phyloP scores from a whole-genome alignment of 2,797 vertebrate species.

The Eidolon dupreanum region DNA sequence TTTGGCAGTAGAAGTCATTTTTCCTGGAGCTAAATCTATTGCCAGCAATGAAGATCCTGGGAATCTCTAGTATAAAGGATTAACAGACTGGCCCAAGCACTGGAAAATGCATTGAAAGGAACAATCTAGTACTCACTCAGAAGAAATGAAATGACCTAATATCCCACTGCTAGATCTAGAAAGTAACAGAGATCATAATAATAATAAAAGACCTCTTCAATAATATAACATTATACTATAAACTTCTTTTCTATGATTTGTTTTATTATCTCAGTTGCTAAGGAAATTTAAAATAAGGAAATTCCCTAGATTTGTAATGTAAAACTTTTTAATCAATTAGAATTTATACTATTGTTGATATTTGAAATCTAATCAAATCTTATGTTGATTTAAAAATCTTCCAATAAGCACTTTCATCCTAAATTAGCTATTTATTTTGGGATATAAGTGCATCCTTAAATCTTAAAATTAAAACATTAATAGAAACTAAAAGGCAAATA shows the following conservation, averaged over 20 bases:
- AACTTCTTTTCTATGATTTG: conserved; percentile 2
- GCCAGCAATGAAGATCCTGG: conserved; percentile 54
- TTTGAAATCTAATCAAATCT: conserved; percentile 44
- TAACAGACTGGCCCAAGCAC: conserved; percentile 41
- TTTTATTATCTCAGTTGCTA: not conserved
- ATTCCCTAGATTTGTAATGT: not conserved
- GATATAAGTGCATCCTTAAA: not conserved
- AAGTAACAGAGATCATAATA: not conserved
- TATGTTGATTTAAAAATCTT: conserved; percentile 24
- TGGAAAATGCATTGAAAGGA: conserved; percentile 61
- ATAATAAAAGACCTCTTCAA: not conserved
- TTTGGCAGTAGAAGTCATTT: conserved; percentile 61
- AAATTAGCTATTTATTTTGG: conserved; percentile 14
- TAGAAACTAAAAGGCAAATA: conserved; percentile 26
- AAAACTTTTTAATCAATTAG: conserved; percentile 3
- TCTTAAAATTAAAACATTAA: not conserved
- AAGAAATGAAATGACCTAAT: conserved; percentile 52
- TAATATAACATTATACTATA: not conserved
- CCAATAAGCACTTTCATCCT: not conserved
- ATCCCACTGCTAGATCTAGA: conserved; percentile 10
- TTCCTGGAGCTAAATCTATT: conserved; percentile 52
- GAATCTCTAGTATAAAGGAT: conserved; percentile 52
- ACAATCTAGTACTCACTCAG: conserved; percentile 31
- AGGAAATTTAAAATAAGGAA: conserved; percentile 35
- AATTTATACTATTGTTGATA: not conserved